Evolutionary conservation across 2,113 vertebrate species (phyloP).

Genomic region (Leptosomus discolor): DNA sequence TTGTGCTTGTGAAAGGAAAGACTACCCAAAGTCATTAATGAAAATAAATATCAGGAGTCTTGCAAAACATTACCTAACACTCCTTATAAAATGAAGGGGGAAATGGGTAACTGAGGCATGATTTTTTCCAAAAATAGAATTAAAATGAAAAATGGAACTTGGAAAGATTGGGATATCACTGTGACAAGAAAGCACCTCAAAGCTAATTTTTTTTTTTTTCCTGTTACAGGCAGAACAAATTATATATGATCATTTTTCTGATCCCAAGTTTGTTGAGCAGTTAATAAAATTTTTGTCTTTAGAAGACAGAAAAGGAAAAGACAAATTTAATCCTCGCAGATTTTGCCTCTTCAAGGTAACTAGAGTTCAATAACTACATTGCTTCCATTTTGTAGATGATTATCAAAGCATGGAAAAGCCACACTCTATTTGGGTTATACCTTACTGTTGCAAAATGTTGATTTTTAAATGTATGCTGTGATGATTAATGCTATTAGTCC

Average conservation of each 20-base stretch:
- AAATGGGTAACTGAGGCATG: not conserved
- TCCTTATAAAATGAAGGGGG: not conserved
- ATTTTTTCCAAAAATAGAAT: not conserved
- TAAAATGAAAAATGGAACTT: not conserved
- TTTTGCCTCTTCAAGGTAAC: constrained; percentile 98
- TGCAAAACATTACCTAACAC: not conserved
- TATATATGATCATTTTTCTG: constrained; percentile 94
- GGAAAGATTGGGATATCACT: not conserved
- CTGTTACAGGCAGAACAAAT: constrained; percentile 87
- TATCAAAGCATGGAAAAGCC: not conserved
- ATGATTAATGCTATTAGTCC: not conserved
- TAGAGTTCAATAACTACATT: not conserved
- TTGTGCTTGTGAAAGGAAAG: not conserved
- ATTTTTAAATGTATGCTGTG: not conserved
- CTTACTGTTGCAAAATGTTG: not conserved
- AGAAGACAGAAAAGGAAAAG: constrained; percentile 97
- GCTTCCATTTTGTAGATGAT: not conserved
- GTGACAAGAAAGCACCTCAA: not conserved
- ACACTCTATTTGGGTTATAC: not conserved
- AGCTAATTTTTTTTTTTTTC: not conserved
- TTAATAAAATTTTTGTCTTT: constrained; percentile 94
- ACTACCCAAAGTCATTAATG: not conserved
- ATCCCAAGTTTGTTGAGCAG: constrained; percentile 91
- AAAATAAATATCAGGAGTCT: not conserved
- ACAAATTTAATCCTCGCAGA: constrained; percentile 96